Evolutionary conservation across 1,140 invertebrate genomes (phyloP).

Genomic region (Drepana arcuata): DNA sequence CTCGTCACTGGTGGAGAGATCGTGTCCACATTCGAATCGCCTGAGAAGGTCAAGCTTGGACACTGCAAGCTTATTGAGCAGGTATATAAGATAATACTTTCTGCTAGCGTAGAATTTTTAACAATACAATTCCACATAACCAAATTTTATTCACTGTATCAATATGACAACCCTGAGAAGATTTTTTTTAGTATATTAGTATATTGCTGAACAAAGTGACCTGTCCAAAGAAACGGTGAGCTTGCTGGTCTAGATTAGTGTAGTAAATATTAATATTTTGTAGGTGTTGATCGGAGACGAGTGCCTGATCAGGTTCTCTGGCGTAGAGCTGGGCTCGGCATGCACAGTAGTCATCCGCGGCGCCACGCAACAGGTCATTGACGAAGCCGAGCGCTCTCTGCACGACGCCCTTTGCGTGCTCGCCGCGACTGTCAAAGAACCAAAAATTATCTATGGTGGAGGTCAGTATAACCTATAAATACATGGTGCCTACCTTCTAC

Average conservation of each 20-base stretch:
- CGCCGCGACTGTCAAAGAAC: conserved; percentile 94
- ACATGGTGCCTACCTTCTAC: too few species aligned
- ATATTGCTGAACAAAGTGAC: too few species aligned
- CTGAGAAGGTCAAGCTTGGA: conserved; percentile 93
- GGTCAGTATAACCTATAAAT: too few species aligned
- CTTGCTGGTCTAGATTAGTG: too few species aligned
- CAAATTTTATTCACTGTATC: too few species aligned
- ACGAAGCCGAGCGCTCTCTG: conserved; percentile 97
- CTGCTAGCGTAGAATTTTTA: too few species aligned
- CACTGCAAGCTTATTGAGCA: conserved; percentile 97
- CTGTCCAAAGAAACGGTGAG: too few species aligned
- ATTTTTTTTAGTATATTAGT: too few species aligned
- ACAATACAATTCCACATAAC: too few species aligned
- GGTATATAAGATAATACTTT: too few species aligned
- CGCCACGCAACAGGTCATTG: conserved; percentile 99
- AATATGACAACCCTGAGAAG: too few species aligned
- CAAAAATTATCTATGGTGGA: conserved; percentile 92
- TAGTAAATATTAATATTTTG: too few species aligned
- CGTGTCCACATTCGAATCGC: conserved; percentile 97
- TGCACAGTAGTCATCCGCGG: conserved; percentile 98
- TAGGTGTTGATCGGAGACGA: conserved; percentile 98
- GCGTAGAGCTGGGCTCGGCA: conserved; percentile 94
- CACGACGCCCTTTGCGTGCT: conserved; percentile 99
- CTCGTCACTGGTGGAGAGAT: conserved; percentile 99
- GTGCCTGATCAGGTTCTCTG: conserved; percentile 94